A percentile compares a stretch with the other conserved stretches of the same genome.
These are phyloP conservation scores for Volucella bombylans DNA, from an alignment of 2,888 invertebrate species.

Conservation along the genomic window DNA sequence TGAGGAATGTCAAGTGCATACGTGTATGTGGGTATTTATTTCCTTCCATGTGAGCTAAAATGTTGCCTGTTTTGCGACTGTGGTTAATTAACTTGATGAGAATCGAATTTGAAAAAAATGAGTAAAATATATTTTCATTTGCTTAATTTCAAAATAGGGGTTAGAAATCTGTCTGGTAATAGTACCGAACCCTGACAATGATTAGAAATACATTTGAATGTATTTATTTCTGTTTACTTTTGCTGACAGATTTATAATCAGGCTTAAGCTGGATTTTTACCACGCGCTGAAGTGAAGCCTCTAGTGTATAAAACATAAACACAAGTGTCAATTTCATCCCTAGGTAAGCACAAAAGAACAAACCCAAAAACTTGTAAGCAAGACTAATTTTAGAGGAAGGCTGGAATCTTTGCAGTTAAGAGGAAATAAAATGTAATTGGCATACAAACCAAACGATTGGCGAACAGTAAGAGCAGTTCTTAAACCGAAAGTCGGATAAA, in stretches of 20 bases:
- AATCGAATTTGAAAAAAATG: background rate
- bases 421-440: no score
- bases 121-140: background rate
- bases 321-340: no score
- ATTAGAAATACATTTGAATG: background rate
- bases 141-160: background rate
- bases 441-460: no score
- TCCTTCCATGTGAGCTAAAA: slow-evolving; percentile 6
- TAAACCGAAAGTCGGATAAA: no score
- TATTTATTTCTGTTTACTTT: slow-evolving; percentile 18
- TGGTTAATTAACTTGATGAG: background rate
- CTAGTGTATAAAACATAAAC: no score
- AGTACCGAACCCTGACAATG: background rate
- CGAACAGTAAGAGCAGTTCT: no score
- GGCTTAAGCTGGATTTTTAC: background rate
- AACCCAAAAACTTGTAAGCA: no score
- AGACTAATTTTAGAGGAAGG: no score
- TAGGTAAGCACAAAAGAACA: no score
- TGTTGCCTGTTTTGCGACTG: background rate
- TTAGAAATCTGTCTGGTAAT: background rate
- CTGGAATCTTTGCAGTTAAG: no score
- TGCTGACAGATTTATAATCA: slow-evolving; percentile 8
- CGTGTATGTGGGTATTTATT: background rate
- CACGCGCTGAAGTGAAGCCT: background rate
- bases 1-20: background rate